Conservation (phyloP, 2,888 invertebrate genomes). For the Prosopocoilus inquinatus region DNA sequence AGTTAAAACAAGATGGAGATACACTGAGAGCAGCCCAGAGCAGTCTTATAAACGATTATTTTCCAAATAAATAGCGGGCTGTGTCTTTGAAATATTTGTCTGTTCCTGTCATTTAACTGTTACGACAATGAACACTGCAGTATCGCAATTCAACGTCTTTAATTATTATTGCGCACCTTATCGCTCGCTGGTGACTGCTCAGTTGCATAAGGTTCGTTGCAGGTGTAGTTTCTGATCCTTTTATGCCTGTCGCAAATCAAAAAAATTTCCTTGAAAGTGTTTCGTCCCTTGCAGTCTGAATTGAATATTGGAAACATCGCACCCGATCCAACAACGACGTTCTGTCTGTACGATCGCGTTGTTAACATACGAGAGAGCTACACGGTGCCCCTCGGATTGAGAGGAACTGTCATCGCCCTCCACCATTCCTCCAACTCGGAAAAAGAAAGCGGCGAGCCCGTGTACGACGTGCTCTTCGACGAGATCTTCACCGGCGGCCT, state of each 20-base stretch:
- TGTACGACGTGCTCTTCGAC: constrained; percentile 83
- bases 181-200: background rate
- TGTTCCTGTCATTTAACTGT: background rate
- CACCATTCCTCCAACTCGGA: constrained; percentile 40
- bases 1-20: no score
- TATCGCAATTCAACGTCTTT: constrained; percentile 8
- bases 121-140: constrained; percentile 1
- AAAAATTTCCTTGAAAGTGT: background rate
- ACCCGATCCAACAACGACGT: constrained; percentile 69
- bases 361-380: constrained; percentile 73
- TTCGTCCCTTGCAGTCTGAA: constrained; percentile 45
- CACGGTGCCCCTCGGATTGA: constrained; percentile 76
- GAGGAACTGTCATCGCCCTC: constrained; percentile 82
- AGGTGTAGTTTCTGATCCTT: no score
- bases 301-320: constrained; percentile 52
- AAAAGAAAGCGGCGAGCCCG: constrained; percentile 52
- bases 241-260: background rate
- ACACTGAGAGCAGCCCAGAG: no score
- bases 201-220: background rate
- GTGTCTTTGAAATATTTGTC: no score
- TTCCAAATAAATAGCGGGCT: no score
- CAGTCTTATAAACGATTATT: no score
- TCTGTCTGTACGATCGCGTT: constrained; percentile 78
- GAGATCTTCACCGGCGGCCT: constrained; percentile 68
- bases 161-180: background rate